Percentiles rank a stretch among this genome's conserved stretches.
phyloP scores from a whole-genome alignment of 2,113 vertebrate genomes.

The Eupsittula cactorum region DNA sequence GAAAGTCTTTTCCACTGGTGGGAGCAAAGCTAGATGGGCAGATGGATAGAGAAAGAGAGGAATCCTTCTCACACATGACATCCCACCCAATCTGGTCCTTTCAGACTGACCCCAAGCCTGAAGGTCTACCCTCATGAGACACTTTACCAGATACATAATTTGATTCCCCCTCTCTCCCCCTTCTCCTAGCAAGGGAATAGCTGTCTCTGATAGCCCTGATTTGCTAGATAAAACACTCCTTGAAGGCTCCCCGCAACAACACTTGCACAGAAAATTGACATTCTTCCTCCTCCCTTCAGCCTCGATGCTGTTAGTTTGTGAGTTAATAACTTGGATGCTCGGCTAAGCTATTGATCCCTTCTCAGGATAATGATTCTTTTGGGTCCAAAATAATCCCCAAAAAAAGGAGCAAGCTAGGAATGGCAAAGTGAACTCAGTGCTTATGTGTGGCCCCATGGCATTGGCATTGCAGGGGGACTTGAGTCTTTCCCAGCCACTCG shows the following conservation, averaged over 20 bases:
- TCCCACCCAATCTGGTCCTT: background rate
- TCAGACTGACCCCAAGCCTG: background rate
- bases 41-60: background rate
- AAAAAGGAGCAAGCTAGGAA: background rate
- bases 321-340: constrained; percentile 60
- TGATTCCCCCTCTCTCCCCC: background rate
- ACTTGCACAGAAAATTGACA: constrained; percentile 58
- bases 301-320: constrained; percentile 38
- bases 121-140: background rate
- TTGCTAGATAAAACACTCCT: constrained; percentile 56
- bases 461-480: background rate
- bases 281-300: constrained; percentile 48
- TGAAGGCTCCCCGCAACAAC: constrained; percentile 37
- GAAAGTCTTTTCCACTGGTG: background rate
- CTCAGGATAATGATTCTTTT: background rate
- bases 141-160: background rate
- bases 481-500: background rate
- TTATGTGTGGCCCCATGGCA: background rate
- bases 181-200: background rate
- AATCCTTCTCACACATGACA: background rate
- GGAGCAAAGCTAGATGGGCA: background rate
- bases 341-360: constrained; percentile 54
- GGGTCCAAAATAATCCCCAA: constrained; percentile 23
- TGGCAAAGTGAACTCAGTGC: background rate
- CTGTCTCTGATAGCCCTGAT: background rate